Evolutionary conservation across 2,888 invertebrate species (phyloP).

Genomic region (Tachina fera): DNA sequence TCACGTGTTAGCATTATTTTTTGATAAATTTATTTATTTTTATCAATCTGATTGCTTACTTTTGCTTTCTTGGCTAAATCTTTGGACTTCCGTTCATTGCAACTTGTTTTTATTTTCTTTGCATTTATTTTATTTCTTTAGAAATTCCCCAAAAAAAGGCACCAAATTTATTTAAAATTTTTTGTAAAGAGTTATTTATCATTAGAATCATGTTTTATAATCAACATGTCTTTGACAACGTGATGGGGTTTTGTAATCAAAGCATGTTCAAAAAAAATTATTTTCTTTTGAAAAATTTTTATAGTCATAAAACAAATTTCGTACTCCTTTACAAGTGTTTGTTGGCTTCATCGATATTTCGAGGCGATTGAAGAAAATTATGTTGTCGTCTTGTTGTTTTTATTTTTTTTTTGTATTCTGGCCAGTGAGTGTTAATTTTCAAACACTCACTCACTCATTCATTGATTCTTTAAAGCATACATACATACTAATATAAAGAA

Average conservation of each 20-base stretch:
- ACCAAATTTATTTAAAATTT: not conserved
- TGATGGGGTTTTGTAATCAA: slow-evolving; percentile 57
- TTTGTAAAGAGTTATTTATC: slow-evolving; percentile 7
- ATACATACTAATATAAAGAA: not conserved
- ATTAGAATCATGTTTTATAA: slow-evolving; percentile 50
- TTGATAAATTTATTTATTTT: no score
- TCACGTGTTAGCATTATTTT: no score
- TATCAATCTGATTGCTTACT: no score
- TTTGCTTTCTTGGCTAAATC: no score
- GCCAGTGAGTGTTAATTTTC: slow-evolving; percentile 55
- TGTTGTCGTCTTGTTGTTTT: not conserved
- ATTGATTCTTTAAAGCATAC: not conserved
- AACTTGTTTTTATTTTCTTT: no score
- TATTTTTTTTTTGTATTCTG: not conserved
- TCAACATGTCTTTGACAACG: slow-evolving; percentile 42
- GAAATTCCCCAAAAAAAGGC: no score
- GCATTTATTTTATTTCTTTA: no score
- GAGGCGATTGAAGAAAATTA: slow-evolving; percentile 5
- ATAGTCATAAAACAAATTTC: slow-evolving; percentile 38
- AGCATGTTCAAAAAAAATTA: slow-evolving; percentile 21
- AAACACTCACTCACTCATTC: slow-evolving; percentile 34
- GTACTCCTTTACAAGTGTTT: slow-evolving; percentile 33
- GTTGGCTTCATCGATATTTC: not conserved
- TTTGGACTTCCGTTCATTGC: no score
- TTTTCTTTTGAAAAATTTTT: slow-evolving; percentile 13